Base-by-base conservation (phyloP, 2,113 vertebrate genomes). In the Sorex araneus region DNA sequence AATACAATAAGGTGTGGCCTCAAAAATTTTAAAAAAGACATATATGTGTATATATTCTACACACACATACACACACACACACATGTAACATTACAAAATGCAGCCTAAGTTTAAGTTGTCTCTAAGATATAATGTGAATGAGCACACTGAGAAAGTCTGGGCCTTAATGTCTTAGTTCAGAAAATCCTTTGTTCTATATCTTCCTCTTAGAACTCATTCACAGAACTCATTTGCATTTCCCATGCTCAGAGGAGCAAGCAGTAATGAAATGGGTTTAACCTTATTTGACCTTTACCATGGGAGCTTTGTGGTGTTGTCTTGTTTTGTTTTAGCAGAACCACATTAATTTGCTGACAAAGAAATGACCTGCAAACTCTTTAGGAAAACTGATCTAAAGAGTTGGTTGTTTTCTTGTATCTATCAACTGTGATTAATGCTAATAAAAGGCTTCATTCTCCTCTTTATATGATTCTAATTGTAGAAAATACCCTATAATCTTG, bases 61-160 rank as follows among this genome's bases (percentile, higher is more conserved):
- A 13, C 47, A 50, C 47, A 50, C 47, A 50, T 50, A 50, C 13
- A 13, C 47, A 54, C 13, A 13, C 47, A 54, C 79, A 80, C 2
- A 70, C 79, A 93, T 87, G 16, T 15, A 79, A 94, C 69, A 40
- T 84, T 93, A 57, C 71, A 94, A 96, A 95, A 94, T 83, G 34
- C 74, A 83, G 21, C 84, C 93, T 78, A 89, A 36, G 57, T 54
- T 69, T 93, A 50, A 92, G 28, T 76, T 78, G 18, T 67, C 70
- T n/a, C 50, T 66, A 50, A 90, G 27, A 19, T 81, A 4, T 77
- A 69, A 57, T 16, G 16, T 25, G 4, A 86, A 74, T 40, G 30
- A 82, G 45, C 1, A 6, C 7, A n/a, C 57, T 23, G 23, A 82
- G 64, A 30, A 86, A 7, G 23, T 82, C 57, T 34, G 47, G 43